A percentile compares a stretch with the other conserved stretches of the same genome.
These are phyloP conservation scores for Macaca mulatta DNA, from an alignment of 2,113 vertebrate species.

Conservation along the genomic window DNA sequence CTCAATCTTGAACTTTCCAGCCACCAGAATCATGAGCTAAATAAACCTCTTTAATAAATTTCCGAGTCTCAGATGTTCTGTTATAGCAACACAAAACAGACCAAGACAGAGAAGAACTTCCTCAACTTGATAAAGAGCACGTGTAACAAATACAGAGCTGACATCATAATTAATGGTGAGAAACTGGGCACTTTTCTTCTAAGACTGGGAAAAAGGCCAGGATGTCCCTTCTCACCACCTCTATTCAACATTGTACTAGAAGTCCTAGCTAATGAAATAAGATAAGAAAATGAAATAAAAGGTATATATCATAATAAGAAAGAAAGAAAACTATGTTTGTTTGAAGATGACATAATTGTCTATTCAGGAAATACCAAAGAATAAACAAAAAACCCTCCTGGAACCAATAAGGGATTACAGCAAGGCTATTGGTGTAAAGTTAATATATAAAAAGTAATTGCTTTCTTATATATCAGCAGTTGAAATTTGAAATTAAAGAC, in stretches of 20 bases:
- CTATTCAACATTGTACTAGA: neutral
- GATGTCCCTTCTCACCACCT: neutral
- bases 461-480: neutral
- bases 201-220: neutral
- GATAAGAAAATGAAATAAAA: neutral
- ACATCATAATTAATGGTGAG: neutral
- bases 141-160: neutral
- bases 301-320: neutral
- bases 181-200: neutral
- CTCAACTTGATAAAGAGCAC: neutral
- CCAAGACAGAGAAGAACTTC: neutral
- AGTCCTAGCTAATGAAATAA: neutral
- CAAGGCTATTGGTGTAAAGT: neutral
- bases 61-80: neutral
- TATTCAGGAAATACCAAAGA: neutral
- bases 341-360: neutral
- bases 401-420: neutral
- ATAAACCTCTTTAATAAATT: neutral
- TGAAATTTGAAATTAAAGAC: neutral
- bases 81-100: neutral
- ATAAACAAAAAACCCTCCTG: neutral
- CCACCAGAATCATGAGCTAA: neutral
- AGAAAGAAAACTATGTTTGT: neutral
- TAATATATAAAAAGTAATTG: neutral
- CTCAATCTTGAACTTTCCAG: neutral